Conservation (phyloP, 2,797 vertebrate species). For the Synaphobranchus kaupii region DNA sequence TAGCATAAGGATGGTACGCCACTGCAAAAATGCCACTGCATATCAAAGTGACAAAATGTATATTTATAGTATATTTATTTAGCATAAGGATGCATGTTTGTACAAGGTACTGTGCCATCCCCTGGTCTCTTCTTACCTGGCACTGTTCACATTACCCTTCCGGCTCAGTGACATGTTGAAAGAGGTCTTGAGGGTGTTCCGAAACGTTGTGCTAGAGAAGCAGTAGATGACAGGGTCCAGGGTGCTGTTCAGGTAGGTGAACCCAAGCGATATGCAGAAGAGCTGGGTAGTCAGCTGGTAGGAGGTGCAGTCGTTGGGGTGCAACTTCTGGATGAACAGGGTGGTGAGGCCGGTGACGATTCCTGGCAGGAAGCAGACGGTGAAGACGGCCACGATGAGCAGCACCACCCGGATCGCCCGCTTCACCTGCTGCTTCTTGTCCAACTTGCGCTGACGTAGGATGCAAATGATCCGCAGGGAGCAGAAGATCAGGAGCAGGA, state of each 20-base stretch:
- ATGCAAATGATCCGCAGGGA: constrained; percentile 59
- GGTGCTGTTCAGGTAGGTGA: constrained; percentile 73
- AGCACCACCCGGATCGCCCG: constrained; percentile 52
- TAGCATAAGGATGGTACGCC: too few relatives aligned
- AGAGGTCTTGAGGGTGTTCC: constrained; percentile 28
- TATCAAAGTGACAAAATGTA: too few relatives aligned
- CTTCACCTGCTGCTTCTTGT: constrained; percentile 50
- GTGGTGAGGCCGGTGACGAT: constrained; percentile 61
- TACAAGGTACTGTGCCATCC: too few relatives aligned
- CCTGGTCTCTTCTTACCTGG: too few relatives aligned
- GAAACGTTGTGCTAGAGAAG: constrained; percentile 66
- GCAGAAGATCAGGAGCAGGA: constrained; percentile 68
- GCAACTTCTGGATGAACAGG: constrained; percentile 21
- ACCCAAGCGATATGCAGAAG: constrained; percentile 64
- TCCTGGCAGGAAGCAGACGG: constrained; percentile 69
- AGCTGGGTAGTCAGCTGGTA: constrained; percentile 22
- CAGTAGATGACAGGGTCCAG: constrained; percentile 68
- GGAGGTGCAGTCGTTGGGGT: constrained; percentile 22
- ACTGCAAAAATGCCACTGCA: too few relatives aligned
- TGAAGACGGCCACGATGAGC: constrained; percentile 60
- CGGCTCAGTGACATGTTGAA: too few relatives aligned
- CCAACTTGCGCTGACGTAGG: constrained; percentile 49
- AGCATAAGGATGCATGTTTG: too few relatives aligned
- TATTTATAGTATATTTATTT: not conserved
- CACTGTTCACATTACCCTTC: too few relatives aligned